phyloP scores from a whole-genome alignment of 1,140 invertebrate genomes.

The Cecropterus lyciades region DNA sequence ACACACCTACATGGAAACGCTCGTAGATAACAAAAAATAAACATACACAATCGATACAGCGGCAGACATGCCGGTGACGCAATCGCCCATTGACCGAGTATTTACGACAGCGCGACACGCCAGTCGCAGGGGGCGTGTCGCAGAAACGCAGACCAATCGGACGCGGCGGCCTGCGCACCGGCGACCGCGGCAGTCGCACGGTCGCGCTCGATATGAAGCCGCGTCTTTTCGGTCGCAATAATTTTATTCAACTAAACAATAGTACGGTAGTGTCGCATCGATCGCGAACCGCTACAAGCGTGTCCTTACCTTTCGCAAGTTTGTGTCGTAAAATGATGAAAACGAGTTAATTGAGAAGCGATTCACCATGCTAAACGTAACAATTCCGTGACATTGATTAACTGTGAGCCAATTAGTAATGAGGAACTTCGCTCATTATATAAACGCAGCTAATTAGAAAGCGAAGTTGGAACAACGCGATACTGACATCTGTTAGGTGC shows the following conservation, averaged over 20 bases:
- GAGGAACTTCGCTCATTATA: no score
- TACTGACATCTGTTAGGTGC: no score
- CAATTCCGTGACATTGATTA: no score
- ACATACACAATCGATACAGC: conserved; percentile 27
- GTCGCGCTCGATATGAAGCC: conserved; percentile 30
- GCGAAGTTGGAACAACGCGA: no score
- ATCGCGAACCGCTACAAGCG: background rate
- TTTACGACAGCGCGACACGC: conserved; percentile 39
- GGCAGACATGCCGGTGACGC: conserved; percentile 23
- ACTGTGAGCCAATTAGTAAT: no score
- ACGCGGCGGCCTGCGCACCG: conserved; percentile 42
- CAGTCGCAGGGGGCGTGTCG: conserved; percentile 53
- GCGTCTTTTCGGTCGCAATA: conserved; percentile 49
- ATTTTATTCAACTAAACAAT: background rate
- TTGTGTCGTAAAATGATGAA: no score
- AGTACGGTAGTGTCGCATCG: background rate
- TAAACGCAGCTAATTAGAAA: no score
- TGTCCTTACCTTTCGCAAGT: no score
- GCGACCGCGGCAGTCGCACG: conserved; percentile 53
- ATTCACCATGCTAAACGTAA: no score
- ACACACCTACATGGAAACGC: conserved; percentile 5
- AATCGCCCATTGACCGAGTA: conserved; percentile 28
- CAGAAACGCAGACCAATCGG: conserved; percentile 43
- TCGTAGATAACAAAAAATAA: conserved; percentile 28
- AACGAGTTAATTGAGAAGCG: no score